Conservation (phyloP, 2,113 vertebrate genomes). For the Herpailurus yagouaroundi region DNA sequence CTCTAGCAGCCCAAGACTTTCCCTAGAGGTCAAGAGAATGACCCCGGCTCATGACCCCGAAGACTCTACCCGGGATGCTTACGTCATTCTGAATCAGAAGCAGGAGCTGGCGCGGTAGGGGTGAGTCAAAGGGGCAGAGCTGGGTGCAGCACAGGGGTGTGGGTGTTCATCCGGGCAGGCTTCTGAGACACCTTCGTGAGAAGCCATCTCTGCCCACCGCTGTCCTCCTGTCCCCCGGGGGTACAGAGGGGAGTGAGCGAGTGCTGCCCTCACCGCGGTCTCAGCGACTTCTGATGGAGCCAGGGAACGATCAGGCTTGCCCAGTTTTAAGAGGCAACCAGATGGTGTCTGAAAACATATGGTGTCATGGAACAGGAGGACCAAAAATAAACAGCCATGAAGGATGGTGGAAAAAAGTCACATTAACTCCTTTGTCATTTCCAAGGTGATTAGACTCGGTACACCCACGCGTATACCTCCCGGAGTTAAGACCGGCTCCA, state of each 20-base stretch:
- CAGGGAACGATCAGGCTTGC: accelerated
- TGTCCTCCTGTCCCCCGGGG: neutral
- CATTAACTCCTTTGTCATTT: neutral
- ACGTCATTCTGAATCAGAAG: neutral
- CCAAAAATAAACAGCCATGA: neutral
- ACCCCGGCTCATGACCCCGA: accelerated
- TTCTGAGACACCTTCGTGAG: neutral
- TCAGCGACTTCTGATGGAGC: neutral
- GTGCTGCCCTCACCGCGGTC: accelerated
- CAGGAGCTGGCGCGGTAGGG: accelerated
- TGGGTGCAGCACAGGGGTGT: no score
- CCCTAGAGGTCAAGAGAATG: neutral
- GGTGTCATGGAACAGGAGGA: neutral
- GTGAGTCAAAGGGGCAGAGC: neutral
- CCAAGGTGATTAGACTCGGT: neutral
- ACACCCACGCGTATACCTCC: neutral
- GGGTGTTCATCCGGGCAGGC: accelerated
- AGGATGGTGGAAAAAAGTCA: neutral
- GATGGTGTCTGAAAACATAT: neutral
- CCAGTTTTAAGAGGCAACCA: neutral
- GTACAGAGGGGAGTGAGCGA: neutral
- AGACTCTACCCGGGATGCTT: neutral
- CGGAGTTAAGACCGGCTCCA: neutral
- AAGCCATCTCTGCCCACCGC: accelerated
- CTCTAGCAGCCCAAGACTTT: neutral